Conservation (phyloP, 92 coral and sea anemone genomes). For the Porites divaricata region DNA sequence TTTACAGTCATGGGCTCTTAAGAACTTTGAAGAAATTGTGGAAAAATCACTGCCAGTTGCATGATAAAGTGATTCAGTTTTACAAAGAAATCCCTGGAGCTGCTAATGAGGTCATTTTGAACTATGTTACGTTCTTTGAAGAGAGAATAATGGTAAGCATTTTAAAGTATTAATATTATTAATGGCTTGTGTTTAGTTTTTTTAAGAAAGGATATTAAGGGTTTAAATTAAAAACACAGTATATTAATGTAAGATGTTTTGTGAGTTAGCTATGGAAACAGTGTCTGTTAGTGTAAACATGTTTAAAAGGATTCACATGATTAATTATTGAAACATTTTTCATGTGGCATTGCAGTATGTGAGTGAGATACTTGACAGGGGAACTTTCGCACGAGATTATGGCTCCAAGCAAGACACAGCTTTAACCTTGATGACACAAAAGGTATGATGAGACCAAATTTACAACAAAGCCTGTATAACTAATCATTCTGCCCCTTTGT, state of each 20-base stretch:
- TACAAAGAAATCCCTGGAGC: conserved; percentile 45
- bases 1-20: too few relatives aligned
- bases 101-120: conserved; percentile 30
- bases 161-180: not conserved
- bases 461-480: too few relatives aligned
- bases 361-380: conserved; percentile 32
- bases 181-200: not conserved
- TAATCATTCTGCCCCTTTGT: too few relatives aligned
- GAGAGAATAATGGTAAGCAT: conserved; percentile 26
- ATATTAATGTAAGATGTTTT: too few relatives aligned
- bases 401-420: conserved; percentile 47
- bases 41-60: conserved; percentile 38
- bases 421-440: conserved; percentile 33
- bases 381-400: conserved; percentile 34
- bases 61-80: conserved; percentile 29
- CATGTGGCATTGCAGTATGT: conserved; percentile 10
- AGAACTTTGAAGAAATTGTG: conserved; percentile 52
- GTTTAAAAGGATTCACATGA: too few relatives aligned
- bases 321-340: too few relatives aligned
- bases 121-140: conserved; percentile 38
- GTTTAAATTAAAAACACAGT: not conserved
- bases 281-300: too few relatives aligned
- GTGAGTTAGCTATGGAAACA: too few relatives aligned
- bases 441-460: conserved; percentile 16
- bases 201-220: not conserved